Evolutionary conservation across 2,113 vertebrate species (phyloP).

Genomic region (Haemorhous mexicanus): DNA sequence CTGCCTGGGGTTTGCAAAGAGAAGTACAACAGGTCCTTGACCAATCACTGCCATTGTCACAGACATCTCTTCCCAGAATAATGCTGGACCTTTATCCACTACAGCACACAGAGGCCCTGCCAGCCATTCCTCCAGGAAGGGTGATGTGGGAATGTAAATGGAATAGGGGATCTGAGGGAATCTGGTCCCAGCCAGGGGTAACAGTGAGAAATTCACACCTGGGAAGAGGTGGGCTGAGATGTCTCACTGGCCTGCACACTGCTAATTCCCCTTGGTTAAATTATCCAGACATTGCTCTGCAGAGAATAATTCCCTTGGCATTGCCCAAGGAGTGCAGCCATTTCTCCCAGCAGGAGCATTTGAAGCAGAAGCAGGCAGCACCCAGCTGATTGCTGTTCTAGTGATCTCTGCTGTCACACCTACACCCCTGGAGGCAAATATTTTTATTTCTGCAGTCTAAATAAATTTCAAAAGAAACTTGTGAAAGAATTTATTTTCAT

Average conservation of each 20-base stretch:
- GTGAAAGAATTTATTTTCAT: neutral
- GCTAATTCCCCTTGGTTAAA: neutral
- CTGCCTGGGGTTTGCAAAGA: neutral
- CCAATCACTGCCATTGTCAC: neutral
- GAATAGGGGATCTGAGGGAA: neutral
- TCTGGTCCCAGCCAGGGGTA: neutral
- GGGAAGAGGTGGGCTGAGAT: neutral
- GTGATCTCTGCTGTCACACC: neutral
- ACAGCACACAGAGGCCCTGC: neutral
- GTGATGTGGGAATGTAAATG: neutral
- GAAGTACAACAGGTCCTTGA: neutral
- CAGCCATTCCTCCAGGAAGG: fast-evolving
- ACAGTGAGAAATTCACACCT: neutral
- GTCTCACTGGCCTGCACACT: neutral
- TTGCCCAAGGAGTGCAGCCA: neutral
- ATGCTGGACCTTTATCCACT: neutral
- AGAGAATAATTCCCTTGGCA: neutral
- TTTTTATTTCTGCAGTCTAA: neutral
- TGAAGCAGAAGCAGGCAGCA: neutral
- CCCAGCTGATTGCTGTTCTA: neutral
- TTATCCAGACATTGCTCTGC: neutral
- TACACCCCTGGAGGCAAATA: neutral
- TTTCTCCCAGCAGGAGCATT: neutral
- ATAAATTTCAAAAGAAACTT: neutral
- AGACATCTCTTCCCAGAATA: neutral